These are phyloP conservation scores for Aporophyla nigra DNA, from an alignment of 2,888 invertebrate species.

Conservation along the genomic window DNA sequence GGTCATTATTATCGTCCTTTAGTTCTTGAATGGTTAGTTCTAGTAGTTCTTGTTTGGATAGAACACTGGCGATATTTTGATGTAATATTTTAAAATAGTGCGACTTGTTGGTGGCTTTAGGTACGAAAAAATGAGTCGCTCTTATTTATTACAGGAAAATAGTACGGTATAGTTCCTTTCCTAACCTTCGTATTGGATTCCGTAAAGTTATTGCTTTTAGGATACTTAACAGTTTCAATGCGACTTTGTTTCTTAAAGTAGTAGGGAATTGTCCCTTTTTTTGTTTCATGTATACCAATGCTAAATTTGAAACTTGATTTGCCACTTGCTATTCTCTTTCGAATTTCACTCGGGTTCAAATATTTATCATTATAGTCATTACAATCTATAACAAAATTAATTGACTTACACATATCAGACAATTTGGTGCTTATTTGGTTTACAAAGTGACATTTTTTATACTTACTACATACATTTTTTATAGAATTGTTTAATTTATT, in stretches of 20 bases:
- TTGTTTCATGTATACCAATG: neutral
- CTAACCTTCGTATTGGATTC: neutral
- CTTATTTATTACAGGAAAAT: no score
- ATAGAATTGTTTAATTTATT: no score
- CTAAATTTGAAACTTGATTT: neutral
- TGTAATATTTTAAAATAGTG: constrained; percentile 1
- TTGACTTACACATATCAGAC: constrained; percentile 7
- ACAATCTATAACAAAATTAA: constrained; percentile 13
- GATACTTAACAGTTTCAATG: no score
- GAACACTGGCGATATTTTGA: constrained; percentile 17
- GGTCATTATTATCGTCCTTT: constrained; percentile 2
- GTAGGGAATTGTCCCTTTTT: neutral
- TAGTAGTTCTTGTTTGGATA: constrained; percentile 21
- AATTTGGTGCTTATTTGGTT: neutral
- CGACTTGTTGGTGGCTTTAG: no score
- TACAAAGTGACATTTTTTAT: constrained; percentile 23
- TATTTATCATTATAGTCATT: constrained; percentile 11
- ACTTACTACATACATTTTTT: constrained; percentile 5
- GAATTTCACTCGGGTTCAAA: constrained; percentile 5
- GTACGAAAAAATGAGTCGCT: no score
- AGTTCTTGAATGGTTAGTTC: constrained; percentile 22
- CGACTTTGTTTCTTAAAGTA: no score
- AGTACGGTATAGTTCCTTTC: neutral
- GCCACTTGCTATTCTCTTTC: neutral
- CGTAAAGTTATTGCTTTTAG: no score